Evolutionary conservation across 2,888 invertebrate genomes (phyloP).

Genomic region (Selenia dentaria): DNA sequence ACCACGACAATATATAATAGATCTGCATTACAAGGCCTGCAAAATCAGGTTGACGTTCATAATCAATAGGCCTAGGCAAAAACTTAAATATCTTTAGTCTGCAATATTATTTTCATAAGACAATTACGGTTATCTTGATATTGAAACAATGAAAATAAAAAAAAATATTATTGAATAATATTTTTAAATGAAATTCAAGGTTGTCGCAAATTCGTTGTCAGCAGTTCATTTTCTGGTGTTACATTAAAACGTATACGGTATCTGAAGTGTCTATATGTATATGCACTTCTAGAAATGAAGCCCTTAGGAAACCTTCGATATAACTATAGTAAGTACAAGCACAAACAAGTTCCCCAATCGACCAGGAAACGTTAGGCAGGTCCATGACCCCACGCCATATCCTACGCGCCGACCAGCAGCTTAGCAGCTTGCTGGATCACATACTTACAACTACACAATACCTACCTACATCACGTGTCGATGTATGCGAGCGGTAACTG

Average conservation of each 20-base stretch:
- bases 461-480: constrained; percentile 17
- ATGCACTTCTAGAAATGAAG: constrained; percentile 1
- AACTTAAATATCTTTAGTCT: constrained; percentile 1
- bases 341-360: constrained; percentile 11
- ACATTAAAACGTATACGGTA: no score
- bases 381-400: constrained; percentile 26
- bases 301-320: not conserved
- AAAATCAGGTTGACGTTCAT: constrained; percentile 42
- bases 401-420: constrained; percentile 9
- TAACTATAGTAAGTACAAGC: not conserved
- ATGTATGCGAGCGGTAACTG: constrained; percentile 44
- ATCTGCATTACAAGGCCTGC: constrained; percentile 62
- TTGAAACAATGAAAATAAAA: no score
- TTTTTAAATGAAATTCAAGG: no score
- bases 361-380: constrained; percentile 20
- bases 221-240: no score
- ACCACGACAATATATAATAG: constrained; percentile 47
- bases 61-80: constrained; percentile 24
- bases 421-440: constrained; percentile 8
- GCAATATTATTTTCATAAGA: no score
- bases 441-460: constrained; percentile 16
- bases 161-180: no score
- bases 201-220: no score
- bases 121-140: no score
- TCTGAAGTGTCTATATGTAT: no score